These are phyloP conservation scores for Lepidurus packardi DNA, from an alignment of 1,140 invertebrate genomes.

Conservation along the genomic window DNA sequence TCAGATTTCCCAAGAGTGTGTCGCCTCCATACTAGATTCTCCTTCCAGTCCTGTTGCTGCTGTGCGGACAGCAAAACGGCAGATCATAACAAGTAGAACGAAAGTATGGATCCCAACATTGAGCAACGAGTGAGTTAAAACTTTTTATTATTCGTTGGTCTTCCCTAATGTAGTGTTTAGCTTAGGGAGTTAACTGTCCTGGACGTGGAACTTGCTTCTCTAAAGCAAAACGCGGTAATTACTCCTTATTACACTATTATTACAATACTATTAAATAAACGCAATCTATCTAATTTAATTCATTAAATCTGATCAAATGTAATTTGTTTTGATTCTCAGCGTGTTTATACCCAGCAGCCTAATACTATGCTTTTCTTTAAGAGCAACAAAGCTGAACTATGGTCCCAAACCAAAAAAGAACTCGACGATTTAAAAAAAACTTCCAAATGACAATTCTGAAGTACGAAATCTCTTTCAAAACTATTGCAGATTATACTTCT, in stretches of 20 bases:
- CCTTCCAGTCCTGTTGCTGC: too few species aligned
- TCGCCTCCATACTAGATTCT: too few species aligned
- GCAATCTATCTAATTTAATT: neutral
- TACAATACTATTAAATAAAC: neutral
- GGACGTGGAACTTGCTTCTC: neutral
- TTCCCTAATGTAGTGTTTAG: neutral
- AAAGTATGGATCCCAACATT: too few species aligned
- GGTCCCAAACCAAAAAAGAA: neutral
- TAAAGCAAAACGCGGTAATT: neutral
- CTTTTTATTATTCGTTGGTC: too few species aligned
- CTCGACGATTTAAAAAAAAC: neutral
- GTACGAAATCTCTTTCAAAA: neutral
- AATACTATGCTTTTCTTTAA: neutral
- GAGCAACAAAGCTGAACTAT: conserved; percentile 10
- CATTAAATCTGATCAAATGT: neutral
- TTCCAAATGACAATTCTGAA: neutral
- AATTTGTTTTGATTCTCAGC: neutral
- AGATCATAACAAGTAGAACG: too few species aligned
- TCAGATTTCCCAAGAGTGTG: too few species aligned
- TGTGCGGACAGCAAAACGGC: too few species aligned
- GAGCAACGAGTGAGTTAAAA: too few species aligned
- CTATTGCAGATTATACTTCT: neutral
- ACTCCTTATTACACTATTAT: neutral
- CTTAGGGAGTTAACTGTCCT: neutral
- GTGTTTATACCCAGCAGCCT: neutral